Evolutionary conservation across 2,797 vertebrate species (phyloP).

Genomic region (Discoglossus pictus): DNA sequence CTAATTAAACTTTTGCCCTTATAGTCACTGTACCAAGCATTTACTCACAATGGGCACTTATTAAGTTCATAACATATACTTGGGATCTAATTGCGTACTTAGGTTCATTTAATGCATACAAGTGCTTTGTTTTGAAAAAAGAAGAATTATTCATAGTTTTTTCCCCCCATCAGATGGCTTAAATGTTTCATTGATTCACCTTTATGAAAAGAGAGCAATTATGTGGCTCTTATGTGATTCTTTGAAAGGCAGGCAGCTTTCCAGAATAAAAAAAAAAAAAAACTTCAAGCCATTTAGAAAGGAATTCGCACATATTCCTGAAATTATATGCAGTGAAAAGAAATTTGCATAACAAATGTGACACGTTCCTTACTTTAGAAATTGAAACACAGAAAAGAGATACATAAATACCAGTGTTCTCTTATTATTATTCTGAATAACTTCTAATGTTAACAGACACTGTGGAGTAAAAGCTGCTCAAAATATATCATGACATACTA

Average conservation of each 20-base stretch:
- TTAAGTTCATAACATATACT: constrained; percentile 49
- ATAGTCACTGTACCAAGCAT: constrained; percentile 49
- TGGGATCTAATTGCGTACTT: constrained; percentile 51
- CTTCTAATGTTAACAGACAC: constrained; percentile 63
- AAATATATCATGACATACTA: constrained; percentile 67
- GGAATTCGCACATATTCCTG: constrained; percentile 60
- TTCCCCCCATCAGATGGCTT: constrained; percentile 51
- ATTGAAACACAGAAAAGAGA: constrained; percentile 69
- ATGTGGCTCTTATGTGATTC: constrained; percentile 57
- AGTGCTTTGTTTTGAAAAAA: constrained; percentile 36
- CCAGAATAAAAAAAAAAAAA: constrained; percentile 59
- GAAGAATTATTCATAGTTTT: constrained; percentile 48
- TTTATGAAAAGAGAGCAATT: constrained; percentile 61
- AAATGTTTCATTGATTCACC: constrained; percentile 61
- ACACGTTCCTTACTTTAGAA: constrained; percentile 71
- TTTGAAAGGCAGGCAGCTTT: constrained; percentile 61
- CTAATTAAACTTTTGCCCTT: constrained; percentile 56
- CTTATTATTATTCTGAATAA: constrained; percentile 70
- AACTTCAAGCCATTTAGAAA: constrained; percentile 64
- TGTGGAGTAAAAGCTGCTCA: constrained; percentile 57
- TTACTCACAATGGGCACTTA: constrained; percentile 52
- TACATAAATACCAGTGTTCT: constrained; percentile 62
- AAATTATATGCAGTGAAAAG: constrained; percentile 61
- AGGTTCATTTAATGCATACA: constrained; percentile 54
- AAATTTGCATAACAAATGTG: constrained; percentile 73